Conservation (phyloP, 2,888 invertebrate species). For the Lacanobia wlatinum region DNA sequence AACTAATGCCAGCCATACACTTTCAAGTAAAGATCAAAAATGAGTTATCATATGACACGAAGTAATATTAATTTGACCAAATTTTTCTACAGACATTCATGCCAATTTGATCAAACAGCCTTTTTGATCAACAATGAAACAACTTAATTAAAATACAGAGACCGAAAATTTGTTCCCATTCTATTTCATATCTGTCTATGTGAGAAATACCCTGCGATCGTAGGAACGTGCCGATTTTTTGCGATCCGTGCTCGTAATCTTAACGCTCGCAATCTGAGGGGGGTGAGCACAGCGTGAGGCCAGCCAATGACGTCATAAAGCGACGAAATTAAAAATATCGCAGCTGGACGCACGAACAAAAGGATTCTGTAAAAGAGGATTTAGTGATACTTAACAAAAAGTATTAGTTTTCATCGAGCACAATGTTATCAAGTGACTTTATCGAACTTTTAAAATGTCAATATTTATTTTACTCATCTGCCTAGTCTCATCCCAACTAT, state of each 20-base stretch:
- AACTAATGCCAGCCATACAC: too few relatives aligned
- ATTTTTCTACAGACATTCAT: too few relatives aligned
- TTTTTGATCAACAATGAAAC: too few relatives aligned
- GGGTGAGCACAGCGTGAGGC: constrained; percentile 58
- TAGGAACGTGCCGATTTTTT: constrained; percentile 42
- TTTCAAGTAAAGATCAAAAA: too few relatives aligned
- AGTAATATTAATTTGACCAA: too few relatives aligned
- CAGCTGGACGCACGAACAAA: constrained; percentile 66
- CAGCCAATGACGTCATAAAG: constrained; percentile 52
- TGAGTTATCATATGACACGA: too few relatives aligned
- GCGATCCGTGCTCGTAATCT: constrained; percentile 59
- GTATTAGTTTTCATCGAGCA: constrained; percentile 21
- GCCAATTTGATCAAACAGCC: too few relatives aligned
- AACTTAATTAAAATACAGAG: neutral
- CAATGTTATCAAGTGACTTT: neutral
- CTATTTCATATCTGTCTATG: neutral
- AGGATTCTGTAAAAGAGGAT: constrained; percentile 54
- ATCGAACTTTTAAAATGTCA: neutral
- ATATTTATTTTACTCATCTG: neutral
- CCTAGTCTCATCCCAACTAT: too few relatives aligned
- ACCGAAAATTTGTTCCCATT: neutral
- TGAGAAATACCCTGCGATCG: constrained; percentile 11
- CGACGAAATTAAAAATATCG: constrained; percentile 65
- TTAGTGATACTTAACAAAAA: constrained; percentile 37
- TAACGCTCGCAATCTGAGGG: constrained; percentile 46